Base-by-base conservation (phyloP, 2,888 invertebrate genomes). In the Macaria notata region DNA sequence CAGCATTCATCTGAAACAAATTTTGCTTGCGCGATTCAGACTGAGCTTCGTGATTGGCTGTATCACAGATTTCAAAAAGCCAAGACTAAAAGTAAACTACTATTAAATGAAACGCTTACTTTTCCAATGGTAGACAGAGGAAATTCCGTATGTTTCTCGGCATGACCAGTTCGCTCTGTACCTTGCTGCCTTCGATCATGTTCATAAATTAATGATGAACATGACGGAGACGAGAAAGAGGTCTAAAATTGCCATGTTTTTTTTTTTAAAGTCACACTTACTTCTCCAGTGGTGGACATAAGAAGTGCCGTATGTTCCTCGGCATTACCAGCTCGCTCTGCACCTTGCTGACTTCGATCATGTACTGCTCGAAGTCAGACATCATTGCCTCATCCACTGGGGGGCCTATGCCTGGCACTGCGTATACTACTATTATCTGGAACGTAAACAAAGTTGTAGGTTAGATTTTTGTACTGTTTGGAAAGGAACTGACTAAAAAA, bases 291-390 rank as follows among this genome's bases (percentile, higher is more conserved):
- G 95, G 93, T 0, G 95, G 95, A 65, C 95, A 95, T 50, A 94
- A 85, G 66, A 93, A 94, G 67, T 95, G 95, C 3, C 94, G 84
- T 3, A 95, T 89, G 71, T 95, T 95, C 66, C 95, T 90, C 0
- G 95, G 95, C 92, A 95, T 95, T 31, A 95, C 92, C 84, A 94
- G 84, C 0, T 94, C 94, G 0, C 92, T 92, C 59, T 95, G 95
- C 3, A 92, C 33, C 61, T 85, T 88, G 31, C 93, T 87, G 30
- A 91, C 88, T 7, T 91, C 89, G 7, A 76, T 68, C 46, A 92
- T 90, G 64, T 93, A 94, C 4, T 92, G 86, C 6, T 87, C 73
- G 43, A 94, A 93, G 3, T 92, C 92, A 0, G 78, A 71, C 0
- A 93, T 79, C 9, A 93, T 81, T 0, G 92, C 84, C 0, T 81